Base-by-base conservation (phyloP, 2,797 vertebrate genomes). In the Aplochiton taeniatus region DNA sequence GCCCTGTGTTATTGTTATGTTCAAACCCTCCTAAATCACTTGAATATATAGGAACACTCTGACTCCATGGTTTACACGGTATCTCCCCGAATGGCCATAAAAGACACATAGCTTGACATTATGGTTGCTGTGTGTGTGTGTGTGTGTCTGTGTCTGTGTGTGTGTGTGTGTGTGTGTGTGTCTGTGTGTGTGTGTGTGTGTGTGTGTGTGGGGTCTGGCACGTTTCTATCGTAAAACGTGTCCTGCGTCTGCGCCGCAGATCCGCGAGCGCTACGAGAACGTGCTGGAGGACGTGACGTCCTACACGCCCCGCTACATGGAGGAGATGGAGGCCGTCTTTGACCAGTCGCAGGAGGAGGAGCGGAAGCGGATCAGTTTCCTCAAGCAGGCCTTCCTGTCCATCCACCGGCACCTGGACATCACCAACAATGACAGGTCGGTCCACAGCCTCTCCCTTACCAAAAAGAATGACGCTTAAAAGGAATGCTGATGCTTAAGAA, bases 301-400 rank as follows among this genome's bases (percentile, higher is more conserved):
- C n/a, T 94, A 92, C 74, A 92, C 93, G 0, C 92, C 94, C 0
- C 91, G 92, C 60, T 95, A 95, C 88, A 94, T 95, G 92, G 94
- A 95, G 81, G 94, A 95, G 63, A 95, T 95, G 94, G 94, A 95
- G 19, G 87, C 89, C 43, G 93, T 95, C 42, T 95, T 95, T 75
- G 94, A 95, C 42, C 86, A 94, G 82, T 92, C 93, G 1, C 94
- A 95, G 67, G 92, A 93, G 73, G 89, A 93, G 74, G 94, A 95
- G 79, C 90, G 91, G 78, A 94, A 91, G 76, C 91, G 94, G 76
- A 94, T 95, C 68, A 83, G 83, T 73, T 95, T 95, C 55, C 81
- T 95, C 53, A 95, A 94, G 73, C 88, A 94, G 74, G 83, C 87
- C 58, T 93, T 95, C 73, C 86, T 93, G 12, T 92, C 93, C 69